A percentile compares a stretch with the other conserved stretches of the same genome.
Conservation (phyloP, 30 jellyfish, hydroid and myxozoan species). For the Cassiopea andromeda region DNA sequence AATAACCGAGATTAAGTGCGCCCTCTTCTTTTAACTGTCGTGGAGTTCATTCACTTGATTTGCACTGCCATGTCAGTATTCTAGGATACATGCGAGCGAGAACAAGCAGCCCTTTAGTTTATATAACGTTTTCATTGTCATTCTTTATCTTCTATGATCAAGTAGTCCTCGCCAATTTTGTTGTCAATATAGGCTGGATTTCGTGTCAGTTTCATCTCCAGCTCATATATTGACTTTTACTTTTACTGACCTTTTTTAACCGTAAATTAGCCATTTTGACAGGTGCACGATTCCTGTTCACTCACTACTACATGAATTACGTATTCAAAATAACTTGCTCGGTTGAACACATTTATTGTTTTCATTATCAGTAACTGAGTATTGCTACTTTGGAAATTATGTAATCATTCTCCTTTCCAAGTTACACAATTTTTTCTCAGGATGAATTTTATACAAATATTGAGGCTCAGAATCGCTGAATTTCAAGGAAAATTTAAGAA, state of each 20-base stretch:
- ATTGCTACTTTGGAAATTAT: too few relatives aligned
- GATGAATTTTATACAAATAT: too few relatives aligned
- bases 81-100: neutral
- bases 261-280: neutral
- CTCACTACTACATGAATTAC: neutral
- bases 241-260: neutral
- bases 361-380: too few relatives aligned
- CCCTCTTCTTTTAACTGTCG: neutral
- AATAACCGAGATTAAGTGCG: neutral
- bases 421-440: too few relatives aligned
- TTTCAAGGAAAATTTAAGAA: too few relatives aligned
- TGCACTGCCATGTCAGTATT: neutral
- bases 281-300: neutral
- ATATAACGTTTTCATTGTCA: neutral
- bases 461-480: too few relatives aligned
- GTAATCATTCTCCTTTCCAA: too few relatives aligned
- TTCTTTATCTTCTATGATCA: neutral
- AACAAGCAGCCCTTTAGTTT: neutral
- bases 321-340: neutral
- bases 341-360: neutral
- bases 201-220: neutral
- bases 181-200: neutral
- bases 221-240: neutral
- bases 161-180: neutral
- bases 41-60: slow-evolving; percentile 5